Percentiles rank a stretch among this genome's conserved stretches.
Conservation (phyloP, 2,797 vertebrate species). For the Syndactyla subalaris region DNA sequence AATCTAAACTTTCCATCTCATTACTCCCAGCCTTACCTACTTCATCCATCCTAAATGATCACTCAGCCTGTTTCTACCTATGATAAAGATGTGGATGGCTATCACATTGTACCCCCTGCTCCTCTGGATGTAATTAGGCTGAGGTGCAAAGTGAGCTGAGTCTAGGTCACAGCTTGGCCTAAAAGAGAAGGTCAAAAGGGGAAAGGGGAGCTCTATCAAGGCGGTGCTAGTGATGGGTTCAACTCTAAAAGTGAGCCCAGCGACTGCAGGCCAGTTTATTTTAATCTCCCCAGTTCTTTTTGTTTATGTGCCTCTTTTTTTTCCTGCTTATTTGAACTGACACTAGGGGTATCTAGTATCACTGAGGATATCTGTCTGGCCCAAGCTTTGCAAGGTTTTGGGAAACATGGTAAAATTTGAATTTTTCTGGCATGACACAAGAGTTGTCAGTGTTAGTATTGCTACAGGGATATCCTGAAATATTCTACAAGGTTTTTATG, state of each 20-base stretch:
- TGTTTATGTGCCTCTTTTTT: not conserved
- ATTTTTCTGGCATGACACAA: not conserved
- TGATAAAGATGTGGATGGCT: not conserved
- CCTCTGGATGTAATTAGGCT: slow-evolving; percentile 9
- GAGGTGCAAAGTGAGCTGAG: slow-evolving; percentile 21
- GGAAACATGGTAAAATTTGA: not conserved
- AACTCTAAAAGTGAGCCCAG: not conserved
- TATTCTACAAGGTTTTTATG: not conserved
- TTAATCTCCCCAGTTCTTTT: not conserved
- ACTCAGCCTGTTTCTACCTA: not conserved
- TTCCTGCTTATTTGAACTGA: not conserved
- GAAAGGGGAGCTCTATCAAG: not conserved
- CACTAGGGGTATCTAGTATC: too few species aligned
- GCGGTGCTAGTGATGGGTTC: not conserved
- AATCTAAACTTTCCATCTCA: slow-evolving; percentile 51
- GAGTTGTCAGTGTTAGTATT: not conserved
- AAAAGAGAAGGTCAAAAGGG: not conserved
- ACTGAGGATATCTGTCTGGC: rapidly evolving
- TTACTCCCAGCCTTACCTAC: not conserved
- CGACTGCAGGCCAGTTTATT: not conserved
- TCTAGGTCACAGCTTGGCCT: not conserved
- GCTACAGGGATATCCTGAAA: not conserved
- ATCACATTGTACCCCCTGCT: not conserved
- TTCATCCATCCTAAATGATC: not conserved
- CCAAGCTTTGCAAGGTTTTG: not conserved